A percentile compares a stretch with the other conserved stretches of the same genome.
Evolutionary conservation across 2,797 vertebrate genomes (phyloP).

Genomic region (Argentina silus): DNA sequence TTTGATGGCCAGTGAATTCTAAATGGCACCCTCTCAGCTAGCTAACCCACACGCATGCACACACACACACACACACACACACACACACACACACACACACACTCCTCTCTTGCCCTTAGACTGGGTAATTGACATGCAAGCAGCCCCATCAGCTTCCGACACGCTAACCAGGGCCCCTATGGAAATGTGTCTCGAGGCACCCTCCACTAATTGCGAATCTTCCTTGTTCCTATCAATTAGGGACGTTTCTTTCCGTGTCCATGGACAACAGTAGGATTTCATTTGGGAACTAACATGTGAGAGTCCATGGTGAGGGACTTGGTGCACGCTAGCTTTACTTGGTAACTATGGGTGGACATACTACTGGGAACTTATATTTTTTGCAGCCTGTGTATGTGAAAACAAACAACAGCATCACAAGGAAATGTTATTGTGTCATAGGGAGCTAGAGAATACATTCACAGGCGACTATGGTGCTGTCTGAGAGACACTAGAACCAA

Average conservation of each 20-base stretch:
- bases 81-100: slow-evolving; percentile 3
- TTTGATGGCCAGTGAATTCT: slow-evolving; percentile 25
- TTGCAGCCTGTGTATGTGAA: slow-evolving; percentile 35
- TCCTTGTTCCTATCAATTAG: slow-evolving; percentile 54
- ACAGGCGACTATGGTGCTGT: slow-evolving; percentile 10
- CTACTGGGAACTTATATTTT: slow-evolving; percentile 44
- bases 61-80: slow-evolving; percentile 6
- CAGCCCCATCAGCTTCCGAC: slow-evolving; percentile 27
- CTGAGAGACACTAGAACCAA: not conserved
- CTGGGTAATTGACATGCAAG: slow-evolving; percentile 49
- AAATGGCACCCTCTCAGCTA: slow-evolving; percentile 34
- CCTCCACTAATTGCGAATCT: slow-evolving; percentile 28
- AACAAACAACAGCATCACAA: slow-evolving; percentile 19
- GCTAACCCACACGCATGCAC: not conserved
- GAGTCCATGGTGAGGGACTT: slow-evolving; percentile 48
- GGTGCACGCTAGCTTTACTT: slow-evolving; percentile 46
- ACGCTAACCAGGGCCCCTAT: slow-evolving; percentile 23
- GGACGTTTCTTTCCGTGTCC: slow-evolving; percentile 60
- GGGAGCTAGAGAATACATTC: slow-evolving; percentile 10
- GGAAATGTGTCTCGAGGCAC: slow-evolving; percentile 40
- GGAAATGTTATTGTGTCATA: slow-evolving; percentile 11
- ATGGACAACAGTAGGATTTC: slow-evolving; percentile 44
- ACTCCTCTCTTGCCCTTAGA: slow-evolving; percentile 38
- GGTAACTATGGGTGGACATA: slow-evolving; percentile 52
- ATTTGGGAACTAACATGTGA: slow-evolving; percentile 46